phyloP scores from a whole-genome alignment of 2,888 invertebrate genomes.

The Gandaritis pyraliata region DNA sequence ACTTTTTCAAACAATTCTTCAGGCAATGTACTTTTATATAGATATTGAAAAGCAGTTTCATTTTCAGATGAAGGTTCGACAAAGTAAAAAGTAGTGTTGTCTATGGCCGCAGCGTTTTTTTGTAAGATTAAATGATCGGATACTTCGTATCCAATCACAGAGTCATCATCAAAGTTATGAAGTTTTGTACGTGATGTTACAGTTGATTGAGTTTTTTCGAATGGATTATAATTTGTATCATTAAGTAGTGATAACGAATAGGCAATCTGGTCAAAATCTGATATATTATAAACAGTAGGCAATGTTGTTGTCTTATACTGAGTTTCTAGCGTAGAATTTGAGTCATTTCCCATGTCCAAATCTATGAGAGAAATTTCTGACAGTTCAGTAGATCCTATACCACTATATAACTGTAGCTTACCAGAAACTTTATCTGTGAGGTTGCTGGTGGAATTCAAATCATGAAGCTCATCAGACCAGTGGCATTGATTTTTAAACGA shows the following conservation, averaged over 20 bases:
- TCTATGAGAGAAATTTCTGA: constrained; percentile 2
- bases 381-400: not conserved
- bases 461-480: not conserved
- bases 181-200: not conserved
- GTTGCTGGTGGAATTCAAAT: constrained; percentile 8
- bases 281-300: not conserved
- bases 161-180: not conserved
- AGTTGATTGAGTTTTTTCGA: not conserved
- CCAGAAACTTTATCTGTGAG: constrained; percentile 3
- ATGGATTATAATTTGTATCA: not conserved
- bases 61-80: not conserved
- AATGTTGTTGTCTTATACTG: not conserved
- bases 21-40: not conserved
- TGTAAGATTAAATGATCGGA: not conserved
- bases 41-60: not conserved
- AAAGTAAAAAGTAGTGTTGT: not conserved
- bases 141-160: not conserved
- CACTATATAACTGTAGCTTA: not conserved
- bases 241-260: not conserved
- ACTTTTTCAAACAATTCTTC: not conserved
- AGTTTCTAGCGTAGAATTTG: not conserved
- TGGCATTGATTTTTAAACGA: constrained; percentile 12
- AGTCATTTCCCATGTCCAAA: not conserved
- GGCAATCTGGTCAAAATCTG: not conserved
- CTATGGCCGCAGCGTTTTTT: not conserved